Evolutionary conservation across 2,113 vertebrate genomes (phyloP), one percentile per base, ranked within the genome.

Genomic region (Condylura cristata): DNA sequence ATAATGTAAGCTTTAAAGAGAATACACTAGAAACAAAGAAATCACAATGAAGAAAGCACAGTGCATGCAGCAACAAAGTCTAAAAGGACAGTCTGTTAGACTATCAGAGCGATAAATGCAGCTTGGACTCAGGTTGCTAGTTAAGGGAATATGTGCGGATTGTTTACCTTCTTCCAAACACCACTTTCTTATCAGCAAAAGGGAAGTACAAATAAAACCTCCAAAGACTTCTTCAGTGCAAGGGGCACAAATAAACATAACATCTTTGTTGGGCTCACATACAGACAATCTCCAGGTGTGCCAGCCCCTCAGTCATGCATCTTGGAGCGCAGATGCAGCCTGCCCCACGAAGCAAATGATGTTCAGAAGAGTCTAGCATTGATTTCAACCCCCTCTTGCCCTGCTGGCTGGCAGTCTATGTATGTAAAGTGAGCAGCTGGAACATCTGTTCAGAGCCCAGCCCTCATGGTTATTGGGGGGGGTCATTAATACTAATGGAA

Each of bases 401-500:
- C 53, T 92, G 71, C 87, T 93, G 51, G 46, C 71, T 94, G 18
- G 17, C 68, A 91, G n/a, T 74, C 32, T 96, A 32, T 86, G 24
- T 96, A 32, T 86, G 24, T 61, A 74, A 86, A 72, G 30, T 92
- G 44, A 92, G 72, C 61, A 94, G 44, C 20, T 76, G 4, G 61
- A 88, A 76, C 48, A 95, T 0, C 0, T 68, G 48, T 90, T 88
- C 63, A 91, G 24, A 48, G 66, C 13, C 24, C 66, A 89, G 63
- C 8, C 34, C 37, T 78, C 39, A 9, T 83, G 51, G 32, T 86
- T 91, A 85, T 30, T 88, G 48, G 84, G 56, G 84, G 56, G 34
- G 3, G 86, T 88, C 32, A 60, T 88, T 94, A 89, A 94, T 76
- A 95, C 24, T 78, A 94, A 95, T 91, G 63, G 58, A 91, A 93